Conservation (phyloP, 2,888 invertebrate genomes). For the Dendrolimus houi region DNA sequence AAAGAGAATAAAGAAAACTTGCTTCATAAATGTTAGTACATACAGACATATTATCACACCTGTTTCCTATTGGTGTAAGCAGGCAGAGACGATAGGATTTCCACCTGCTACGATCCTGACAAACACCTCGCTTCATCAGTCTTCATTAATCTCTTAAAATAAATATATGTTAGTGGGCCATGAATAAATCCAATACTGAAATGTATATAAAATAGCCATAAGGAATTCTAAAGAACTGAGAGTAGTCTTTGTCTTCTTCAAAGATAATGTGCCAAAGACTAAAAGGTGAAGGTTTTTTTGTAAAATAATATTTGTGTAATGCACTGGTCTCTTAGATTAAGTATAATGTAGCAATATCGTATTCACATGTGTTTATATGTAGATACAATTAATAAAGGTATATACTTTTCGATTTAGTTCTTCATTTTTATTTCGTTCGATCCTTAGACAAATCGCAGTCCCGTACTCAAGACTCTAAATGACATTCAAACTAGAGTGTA, state of each 20-base stretch:
- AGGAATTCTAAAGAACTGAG: conserved; percentile 54
- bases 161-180: conserved; percentile 7
- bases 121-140: too few relatives aligned
- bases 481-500: too few relatives aligned
- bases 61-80: too few relatives aligned
- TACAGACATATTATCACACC: too few relatives aligned
- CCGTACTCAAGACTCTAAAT: too few relatives aligned
- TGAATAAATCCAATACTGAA: conserved; percentile 18
- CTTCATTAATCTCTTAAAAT: neutral
- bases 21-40: too few relatives aligned
- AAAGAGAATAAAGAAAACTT: too few relatives aligned
- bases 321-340: conserved; percentile 70
- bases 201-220: conserved; percentile 44
- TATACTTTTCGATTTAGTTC: neutral
- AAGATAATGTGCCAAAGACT: conserved; percentile 76
- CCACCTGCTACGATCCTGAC: too few relatives aligned
- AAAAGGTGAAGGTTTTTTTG: conserved; percentile 49
- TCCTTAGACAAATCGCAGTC: too few relatives aligned
- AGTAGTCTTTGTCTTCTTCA: conserved; percentile 69
- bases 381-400: conserved; percentile 40
- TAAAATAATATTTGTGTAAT: conserved; percentile 47
- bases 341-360: conserved; percentile 61
- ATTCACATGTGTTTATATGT: conserved; percentile 70
- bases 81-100: too few relatives aligned
- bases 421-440: neutral